Base-by-base conservation (phyloP, 2,888 invertebrate genomes). In the Latrodectus elegans region DNA sequence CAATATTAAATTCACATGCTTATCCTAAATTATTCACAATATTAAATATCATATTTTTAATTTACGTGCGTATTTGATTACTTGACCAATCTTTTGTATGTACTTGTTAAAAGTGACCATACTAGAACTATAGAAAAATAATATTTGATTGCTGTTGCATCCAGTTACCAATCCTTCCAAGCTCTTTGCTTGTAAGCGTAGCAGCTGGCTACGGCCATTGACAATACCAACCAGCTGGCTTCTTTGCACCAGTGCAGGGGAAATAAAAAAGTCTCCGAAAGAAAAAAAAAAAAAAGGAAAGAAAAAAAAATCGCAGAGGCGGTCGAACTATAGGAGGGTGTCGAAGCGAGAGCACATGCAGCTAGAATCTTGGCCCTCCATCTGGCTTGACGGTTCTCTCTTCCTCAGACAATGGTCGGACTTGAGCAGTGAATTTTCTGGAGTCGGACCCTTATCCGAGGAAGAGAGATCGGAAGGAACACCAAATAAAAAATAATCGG, bases 151-250 rank as follows among this genome's bases (percentile, higher is more conserved):
- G 38, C 1, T 67, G 64, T 83, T 67, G 51, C 52, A 22, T 26
- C n/a, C 67, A 26, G 64, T 53, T 74, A 53, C 55, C 75, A 60
- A 60, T 82, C 74, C 52, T 52, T 53, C 22, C 22, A 38, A 52
- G 51, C 15, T 51, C 51, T 52, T 17, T 64, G 73, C 52, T 49
- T 14, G 53, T 75, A 71, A 82, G 67, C 75, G 52, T 22, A 75
- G 82, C 87, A 87, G 87, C 87, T 87, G 87, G 82, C 68, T 53
- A 53, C 77, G 81, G 77, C 82, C 82, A 82, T 87, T 80, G 82
- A 87, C 87, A 87, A 87, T 68, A 78, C 68, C 38, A 68, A 82
- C 87, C 87, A 87, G 87, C 87, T 87, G 87, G 87, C 87, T 77
- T 52, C 75, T 75, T 74, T 77, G 77, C 72, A 53, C 26, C 76